These are phyloP conservation scores for Pholis gunnellus DNA, from an alignment of 2,113 vertebrate genomes.

Conservation along the genomic window DNA sequence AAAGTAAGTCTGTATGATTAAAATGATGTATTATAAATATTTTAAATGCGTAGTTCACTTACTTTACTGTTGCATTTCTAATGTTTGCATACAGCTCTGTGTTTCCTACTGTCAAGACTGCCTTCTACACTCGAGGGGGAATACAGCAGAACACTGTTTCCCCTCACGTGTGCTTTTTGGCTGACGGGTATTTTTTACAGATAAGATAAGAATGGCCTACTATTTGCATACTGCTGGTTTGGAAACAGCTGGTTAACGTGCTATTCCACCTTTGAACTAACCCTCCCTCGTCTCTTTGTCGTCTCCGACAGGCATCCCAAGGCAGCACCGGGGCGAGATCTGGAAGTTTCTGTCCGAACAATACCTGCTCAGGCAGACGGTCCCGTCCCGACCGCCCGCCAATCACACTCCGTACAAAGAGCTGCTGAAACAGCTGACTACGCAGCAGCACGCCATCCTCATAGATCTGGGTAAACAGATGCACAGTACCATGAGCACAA, in stretches of 20 bases:
- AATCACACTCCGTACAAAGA: conserved; percentile 93
- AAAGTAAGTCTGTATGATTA: not conserved
- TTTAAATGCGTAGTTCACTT: not conserved
- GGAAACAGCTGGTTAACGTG: not conserved
- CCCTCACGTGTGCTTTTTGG: not conserved
- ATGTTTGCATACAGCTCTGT: not conserved
- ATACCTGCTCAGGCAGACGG: conserved; percentile 89
- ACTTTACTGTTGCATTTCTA: not conserved
- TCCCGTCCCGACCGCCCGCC: conserved; percentile 85
- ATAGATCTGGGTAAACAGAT: conserved; percentile 90
- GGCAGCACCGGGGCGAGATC: conserved; percentile 95
- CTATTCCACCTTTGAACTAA: not conserved
- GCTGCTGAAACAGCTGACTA: conserved; percentile 94
- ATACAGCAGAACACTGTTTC: too few relatives aligned
- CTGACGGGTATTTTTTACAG: not conserved
- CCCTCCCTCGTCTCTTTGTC: conserved; percentile 3
- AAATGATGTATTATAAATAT: not conserved
- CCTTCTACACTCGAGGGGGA: not conserved
- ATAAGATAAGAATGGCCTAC: not conserved
- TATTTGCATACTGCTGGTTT: not conserved
- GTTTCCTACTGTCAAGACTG: not conserved
- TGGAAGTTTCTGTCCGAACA: conserved; percentile 97
- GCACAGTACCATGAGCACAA: not conserved
- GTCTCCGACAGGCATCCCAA: conserved; percentile 88
- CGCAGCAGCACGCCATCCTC: conserved; percentile 98